Conservation (phyloP, 2,797 vertebrate species). For the Diglossa cyanea region DNA sequence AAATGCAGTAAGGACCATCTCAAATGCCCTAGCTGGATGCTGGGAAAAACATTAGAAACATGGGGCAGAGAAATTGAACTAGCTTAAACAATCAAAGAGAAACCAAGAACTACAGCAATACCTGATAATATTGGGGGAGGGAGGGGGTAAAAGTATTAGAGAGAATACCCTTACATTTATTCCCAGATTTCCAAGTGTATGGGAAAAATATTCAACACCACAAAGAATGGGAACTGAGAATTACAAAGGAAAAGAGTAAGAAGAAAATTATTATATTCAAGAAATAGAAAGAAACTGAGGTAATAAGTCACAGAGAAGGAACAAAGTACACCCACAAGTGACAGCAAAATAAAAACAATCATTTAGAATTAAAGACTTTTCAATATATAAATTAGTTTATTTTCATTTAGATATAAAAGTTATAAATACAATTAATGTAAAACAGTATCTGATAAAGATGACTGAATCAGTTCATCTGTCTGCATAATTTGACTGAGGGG, state of each 20-base stretch:
- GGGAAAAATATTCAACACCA: not conserved
- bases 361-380: not conserved
- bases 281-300: not conserved
- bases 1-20: not conserved
- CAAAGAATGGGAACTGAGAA: not conserved
- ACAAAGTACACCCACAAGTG: not conserved
- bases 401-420: slow-evolving; percentile 70
- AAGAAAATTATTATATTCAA: not conserved
- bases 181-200: not conserved
- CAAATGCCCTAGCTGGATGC: not conserved
- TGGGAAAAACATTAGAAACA: not conserved
- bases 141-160: not conserved
- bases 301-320: not conserved
- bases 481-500: not conserved
- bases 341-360: not conserved
- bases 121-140: not conserved
- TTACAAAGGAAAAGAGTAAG: not conserved
- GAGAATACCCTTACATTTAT: not conserved
- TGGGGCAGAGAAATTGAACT: not conserved
- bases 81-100: not conserved
- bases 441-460: slow-evolving; percentile 20
- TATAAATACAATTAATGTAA: slow-evolving; percentile 71
- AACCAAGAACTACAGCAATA: not conserved
- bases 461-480: not conserved
- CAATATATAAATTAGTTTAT: slow-evolving; percentile 75